Evolutionary conservation across 1,140 invertebrate genomes (phyloP).

Genomic region (Solen grandis): DNA sequence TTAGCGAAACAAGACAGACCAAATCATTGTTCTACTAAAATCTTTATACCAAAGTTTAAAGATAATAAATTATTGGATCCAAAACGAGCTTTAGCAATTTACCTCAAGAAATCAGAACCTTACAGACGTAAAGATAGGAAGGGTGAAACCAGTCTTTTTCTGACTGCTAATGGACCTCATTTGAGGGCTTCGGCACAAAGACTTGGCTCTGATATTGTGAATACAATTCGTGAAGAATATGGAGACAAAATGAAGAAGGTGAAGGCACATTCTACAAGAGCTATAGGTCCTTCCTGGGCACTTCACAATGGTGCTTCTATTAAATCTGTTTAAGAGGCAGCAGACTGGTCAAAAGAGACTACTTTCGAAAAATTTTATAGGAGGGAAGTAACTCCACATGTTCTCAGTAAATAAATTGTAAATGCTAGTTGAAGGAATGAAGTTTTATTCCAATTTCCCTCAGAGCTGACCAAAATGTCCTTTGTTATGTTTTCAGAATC

Average conservation of each 20-base stretch:
- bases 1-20: background rate
- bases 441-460: no score
- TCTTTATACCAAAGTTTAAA: constrained; percentile 5
- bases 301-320: background rate
- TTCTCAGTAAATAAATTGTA: no score
- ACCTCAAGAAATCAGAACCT: background rate
- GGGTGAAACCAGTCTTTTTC: background rate
- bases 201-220: background rate
- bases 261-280: background rate
- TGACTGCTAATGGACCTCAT: background rate
- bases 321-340: background rate
- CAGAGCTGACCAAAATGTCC: no score
- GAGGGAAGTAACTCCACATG: no score
- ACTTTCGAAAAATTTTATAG: no score
- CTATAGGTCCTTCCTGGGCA: background rate
- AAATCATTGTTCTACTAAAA: background rate
- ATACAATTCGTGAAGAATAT: constrained; percentile 17
- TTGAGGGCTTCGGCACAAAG: constrained; percentile 6
- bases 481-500: no score
- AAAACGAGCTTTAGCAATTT: background rate
- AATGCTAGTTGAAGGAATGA: no score
- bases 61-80: background rate
- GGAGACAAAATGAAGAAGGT: background rate
- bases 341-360: no score
- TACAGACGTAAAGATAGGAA: background rate